Conservation (phyloP, 2,888 invertebrate genomes). For the Nephrotoma flavescens region DNA sequence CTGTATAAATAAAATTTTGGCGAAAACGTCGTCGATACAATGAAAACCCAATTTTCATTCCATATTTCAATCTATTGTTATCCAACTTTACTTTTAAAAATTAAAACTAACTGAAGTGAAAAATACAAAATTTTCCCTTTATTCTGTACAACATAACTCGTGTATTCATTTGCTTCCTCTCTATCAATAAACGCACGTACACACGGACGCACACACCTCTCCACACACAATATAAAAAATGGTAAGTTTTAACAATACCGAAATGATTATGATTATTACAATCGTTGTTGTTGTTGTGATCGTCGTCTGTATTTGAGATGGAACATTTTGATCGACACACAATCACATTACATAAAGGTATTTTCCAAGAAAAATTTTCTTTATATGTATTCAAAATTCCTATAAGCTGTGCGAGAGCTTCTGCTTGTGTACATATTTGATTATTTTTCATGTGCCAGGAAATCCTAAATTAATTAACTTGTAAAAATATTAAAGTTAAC, state of each 20-base stretch:
- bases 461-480: background rate
- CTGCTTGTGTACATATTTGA: background rate
- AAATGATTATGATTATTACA: background rate
- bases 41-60: background rate
- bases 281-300: background rate
- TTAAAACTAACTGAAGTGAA: background rate
- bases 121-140: background rate
- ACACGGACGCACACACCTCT: background rate
- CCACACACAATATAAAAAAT: background rate
- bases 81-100: background rate
- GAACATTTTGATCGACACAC: background rate
- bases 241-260: background rate
- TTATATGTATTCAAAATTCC: background rate
- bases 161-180: background rate
- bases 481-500: background rate
- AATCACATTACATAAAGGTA: background rate
- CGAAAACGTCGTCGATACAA: background rate
- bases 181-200: background rate
- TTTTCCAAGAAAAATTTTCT: background rate
- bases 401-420: background rate
- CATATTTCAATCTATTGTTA: background rate
- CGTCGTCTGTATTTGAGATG: background rate
- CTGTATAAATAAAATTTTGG: background rate
- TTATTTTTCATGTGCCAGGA: background rate
- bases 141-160: background rate